Evolutionary conservation across 2,113 vertebrate species (phyloP).

Genomic region (Myotis davidii): DNA sequence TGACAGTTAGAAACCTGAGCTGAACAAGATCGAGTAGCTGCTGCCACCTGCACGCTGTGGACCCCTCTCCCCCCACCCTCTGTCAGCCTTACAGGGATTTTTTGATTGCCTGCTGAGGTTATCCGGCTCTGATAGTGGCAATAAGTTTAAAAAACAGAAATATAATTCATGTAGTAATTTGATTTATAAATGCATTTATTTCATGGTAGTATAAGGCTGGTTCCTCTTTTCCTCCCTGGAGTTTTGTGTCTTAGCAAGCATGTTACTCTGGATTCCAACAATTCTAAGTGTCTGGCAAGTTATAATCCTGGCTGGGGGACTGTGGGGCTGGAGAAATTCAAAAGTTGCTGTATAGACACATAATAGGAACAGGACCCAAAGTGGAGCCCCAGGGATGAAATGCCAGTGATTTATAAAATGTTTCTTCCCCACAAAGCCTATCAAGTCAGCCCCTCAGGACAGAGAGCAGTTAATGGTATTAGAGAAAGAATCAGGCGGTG

Average conservation of each 20-base stretch:
- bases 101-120: neutral
- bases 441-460: neutral
- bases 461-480: neutral
- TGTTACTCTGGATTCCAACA: neutral
- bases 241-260: neutral
- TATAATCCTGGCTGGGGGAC: neutral
- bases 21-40: neutral
- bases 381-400: neutral
- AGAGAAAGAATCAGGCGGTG: neutral
- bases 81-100: neutral
- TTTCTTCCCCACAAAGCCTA: neutral
- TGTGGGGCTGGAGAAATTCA: neutral
- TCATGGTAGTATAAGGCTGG: neutral
- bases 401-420: neutral
- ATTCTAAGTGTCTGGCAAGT: neutral
- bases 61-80: no score
- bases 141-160: neutral
- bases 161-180: neutral
- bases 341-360: neutral
- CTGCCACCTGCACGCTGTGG: no score
- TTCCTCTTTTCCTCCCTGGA: neutral
- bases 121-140: neutral
- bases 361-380: neutral
- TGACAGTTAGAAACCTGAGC: neutral
- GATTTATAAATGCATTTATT: neutral